phyloP scores from a whole-genome alignment of 2,888 invertebrate genomes.

The Folsomia candida region DNA sequence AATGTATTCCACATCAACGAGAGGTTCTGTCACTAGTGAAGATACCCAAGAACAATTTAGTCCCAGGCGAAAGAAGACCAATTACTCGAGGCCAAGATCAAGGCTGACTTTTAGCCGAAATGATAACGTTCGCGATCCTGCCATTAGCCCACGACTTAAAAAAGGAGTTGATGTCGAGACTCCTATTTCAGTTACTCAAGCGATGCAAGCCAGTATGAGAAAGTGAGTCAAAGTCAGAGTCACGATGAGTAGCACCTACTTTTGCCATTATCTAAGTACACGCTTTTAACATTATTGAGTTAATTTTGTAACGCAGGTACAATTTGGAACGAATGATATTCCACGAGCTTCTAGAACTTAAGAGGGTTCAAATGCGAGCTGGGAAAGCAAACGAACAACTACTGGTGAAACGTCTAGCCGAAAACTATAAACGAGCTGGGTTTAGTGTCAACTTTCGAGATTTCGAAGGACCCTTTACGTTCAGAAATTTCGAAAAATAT shows the following conservation, averaged over 20 bases:
- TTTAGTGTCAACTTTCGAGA: conserved; percentile 64
- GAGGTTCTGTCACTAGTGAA: conserved; percentile 35
- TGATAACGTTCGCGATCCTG: conserved; percentile 18
- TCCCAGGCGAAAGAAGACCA: conserved; percentile 20
- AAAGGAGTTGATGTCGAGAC: conserved; percentile 44
- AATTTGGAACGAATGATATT: conserved; percentile 88
- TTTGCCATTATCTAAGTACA: neutral
- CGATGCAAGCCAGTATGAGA: conserved; percentile 80
- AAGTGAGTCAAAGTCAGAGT: conserved; percentile 62
- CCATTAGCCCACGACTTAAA: conserved; percentile 25
- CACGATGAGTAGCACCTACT: conserved; percentile 8
- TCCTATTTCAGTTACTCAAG: conserved; percentile 77
- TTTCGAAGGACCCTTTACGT: conserved; percentile 57
- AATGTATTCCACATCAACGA: conserved; percentile 31
- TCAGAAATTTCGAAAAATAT: conserved; percentile 74
- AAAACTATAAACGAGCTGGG: conserved; percentile 76
- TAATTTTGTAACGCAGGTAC: no score
- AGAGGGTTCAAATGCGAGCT: conserved; percentile 85
- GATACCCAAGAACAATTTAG: conserved; percentile 18
- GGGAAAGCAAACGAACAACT: conserved; percentile 84
- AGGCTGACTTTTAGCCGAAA: conserved; percentile 27
- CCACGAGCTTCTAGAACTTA: conserved; percentile 86
- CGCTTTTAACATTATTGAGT: no score
- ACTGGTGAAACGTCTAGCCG: conserved; percentile 80
- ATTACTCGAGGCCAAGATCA: conserved; percentile 25